Evolutionary conservation across 1,140 invertebrate genomes (phyloP).

Genomic region (Alviniconcha marisindica): DNA sequence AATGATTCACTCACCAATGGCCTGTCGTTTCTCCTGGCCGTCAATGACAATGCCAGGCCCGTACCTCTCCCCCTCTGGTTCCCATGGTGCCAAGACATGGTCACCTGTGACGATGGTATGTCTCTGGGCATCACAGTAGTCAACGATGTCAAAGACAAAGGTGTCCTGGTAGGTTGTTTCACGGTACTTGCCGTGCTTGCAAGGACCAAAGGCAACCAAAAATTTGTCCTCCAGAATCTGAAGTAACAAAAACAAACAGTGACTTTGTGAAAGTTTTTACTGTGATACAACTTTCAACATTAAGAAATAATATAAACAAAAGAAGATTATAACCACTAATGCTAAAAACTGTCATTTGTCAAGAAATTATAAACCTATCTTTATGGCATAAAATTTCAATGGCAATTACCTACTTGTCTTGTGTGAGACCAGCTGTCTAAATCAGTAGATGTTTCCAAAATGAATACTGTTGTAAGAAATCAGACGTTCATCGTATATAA

Average conservation of each 20-base stretch:
- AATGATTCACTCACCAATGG: slow-evolving; percentile 53
- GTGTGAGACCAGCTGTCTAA: too few species aligned
- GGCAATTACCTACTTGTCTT: too few species aligned
- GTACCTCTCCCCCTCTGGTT: slow-evolving; percentile 70
- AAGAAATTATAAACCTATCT: too few species aligned
- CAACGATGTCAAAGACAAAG: slow-evolving; percentile 70
- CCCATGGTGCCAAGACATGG: slow-evolving; percentile 69
- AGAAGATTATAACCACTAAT: too few species aligned
- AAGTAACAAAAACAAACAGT: slow-evolving; percentile 24
- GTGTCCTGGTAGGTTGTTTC: slow-evolving; percentile 72
- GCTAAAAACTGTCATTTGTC: too few species aligned
- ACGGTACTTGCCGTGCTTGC: slow-evolving; percentile 67
- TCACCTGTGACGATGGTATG: slow-evolving; percentile 68
- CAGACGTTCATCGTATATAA: too few species aligned
- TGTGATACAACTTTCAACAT: too few species aligned
- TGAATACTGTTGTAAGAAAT: too few species aligned
- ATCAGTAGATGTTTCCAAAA: too few species aligned
- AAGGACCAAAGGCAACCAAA: slow-evolving; percentile 70
- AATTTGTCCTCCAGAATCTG: slow-evolving; percentile 71
- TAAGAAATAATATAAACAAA: too few species aligned
- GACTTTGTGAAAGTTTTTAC: too few species aligned
- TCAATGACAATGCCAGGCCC: slow-evolving; percentile 70
- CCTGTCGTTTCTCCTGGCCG: slow-evolving; percentile 67
- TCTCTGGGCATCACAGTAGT: slow-evolving; percentile 65
- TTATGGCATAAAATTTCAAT: too few species aligned